Evolutionary conservation across 1,140 invertebrate genomes (phyloP).

Genomic region (Hylaeus anthracinus): DNA sequence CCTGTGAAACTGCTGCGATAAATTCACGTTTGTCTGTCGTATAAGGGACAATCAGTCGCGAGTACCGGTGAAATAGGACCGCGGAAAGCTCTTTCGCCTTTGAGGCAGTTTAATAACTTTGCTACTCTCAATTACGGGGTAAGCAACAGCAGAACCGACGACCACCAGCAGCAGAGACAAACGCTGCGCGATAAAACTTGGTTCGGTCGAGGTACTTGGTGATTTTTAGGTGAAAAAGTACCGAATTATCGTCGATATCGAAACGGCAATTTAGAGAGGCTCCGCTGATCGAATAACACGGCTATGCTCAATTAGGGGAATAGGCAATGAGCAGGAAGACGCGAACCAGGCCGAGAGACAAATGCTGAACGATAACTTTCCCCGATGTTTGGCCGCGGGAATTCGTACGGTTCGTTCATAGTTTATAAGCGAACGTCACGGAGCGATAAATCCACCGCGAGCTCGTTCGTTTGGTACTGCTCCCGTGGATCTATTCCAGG

Average conservation of each 20-base stretch:
- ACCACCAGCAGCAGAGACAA: too few relatives aligned
- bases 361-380: background rate
- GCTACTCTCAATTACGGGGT: slow-evolving; percentile 4
- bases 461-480: background rate
- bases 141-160: background rate
- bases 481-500: background rate
- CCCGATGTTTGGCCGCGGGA: background rate
- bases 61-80: slow-evolving; percentile 16
- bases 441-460: background rate
- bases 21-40: slow-evolving; percentile 48
- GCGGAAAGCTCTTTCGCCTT: background rate
- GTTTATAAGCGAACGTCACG: background rate
- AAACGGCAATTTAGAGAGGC: too few relatives aligned
- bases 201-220: too few relatives aligned
- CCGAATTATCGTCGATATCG: too few relatives aligned
- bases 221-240: too few relatives aligned
- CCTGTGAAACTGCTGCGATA: slow-evolving; percentile 32
- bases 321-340: too few relatives aligned
- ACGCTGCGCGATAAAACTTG: too few relatives aligned
- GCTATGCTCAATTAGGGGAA: too few relatives aligned
- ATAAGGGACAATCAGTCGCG: slow-evolving; percentile 33
- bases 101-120: slow-evolving; percentile 34
- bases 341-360: background rate
- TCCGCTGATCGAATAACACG: too few relatives aligned
- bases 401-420: background rate